These are phyloP conservation scores for Ailurus styani DNA, from an alignment of 2,113 vertebrate species.

Conservation along the genomic window DNA sequence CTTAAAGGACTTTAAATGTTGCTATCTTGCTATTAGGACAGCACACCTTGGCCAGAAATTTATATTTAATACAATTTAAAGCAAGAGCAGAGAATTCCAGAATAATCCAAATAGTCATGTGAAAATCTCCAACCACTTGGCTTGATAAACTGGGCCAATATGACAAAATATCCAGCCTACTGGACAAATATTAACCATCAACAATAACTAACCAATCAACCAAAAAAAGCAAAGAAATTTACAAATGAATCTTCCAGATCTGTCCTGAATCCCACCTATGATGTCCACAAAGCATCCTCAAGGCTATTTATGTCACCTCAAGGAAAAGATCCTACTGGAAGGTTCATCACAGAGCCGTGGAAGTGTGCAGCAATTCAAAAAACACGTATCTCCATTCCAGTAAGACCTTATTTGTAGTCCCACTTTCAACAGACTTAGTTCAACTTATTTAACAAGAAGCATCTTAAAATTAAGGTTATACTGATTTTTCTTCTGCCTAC, in stretches of 20 bases:
- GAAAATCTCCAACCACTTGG: not conserved
- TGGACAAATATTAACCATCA: not conserved
- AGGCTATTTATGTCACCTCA: not conserved
- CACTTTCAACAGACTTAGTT: not conserved
- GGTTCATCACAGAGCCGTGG: not conserved
- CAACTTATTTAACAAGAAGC: not conserved
- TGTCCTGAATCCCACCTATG: not conserved
- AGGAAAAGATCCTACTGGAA: not conserved
- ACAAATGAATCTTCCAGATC: not conserved
- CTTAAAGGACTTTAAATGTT: not conserved
- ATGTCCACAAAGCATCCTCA: not conserved
- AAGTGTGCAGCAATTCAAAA: not conserved
- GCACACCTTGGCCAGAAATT: not conserved
- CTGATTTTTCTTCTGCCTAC: not conserved
- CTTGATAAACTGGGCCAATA: not conserved
- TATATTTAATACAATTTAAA: slow-evolving; percentile 23
- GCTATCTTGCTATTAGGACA: not conserved
- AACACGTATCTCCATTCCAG: not conserved
- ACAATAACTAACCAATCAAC: not conserved
- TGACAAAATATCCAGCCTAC: not conserved
- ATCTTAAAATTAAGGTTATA: not conserved
- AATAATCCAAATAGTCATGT: not conserved
- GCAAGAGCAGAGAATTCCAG: not conserved
- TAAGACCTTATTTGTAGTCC: not conserved
- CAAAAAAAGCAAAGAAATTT: not conserved